Evolutionary conservation across 1,140 invertebrate genomes (phyloP).

Genomic region (Cotesia vestalis): DNA sequence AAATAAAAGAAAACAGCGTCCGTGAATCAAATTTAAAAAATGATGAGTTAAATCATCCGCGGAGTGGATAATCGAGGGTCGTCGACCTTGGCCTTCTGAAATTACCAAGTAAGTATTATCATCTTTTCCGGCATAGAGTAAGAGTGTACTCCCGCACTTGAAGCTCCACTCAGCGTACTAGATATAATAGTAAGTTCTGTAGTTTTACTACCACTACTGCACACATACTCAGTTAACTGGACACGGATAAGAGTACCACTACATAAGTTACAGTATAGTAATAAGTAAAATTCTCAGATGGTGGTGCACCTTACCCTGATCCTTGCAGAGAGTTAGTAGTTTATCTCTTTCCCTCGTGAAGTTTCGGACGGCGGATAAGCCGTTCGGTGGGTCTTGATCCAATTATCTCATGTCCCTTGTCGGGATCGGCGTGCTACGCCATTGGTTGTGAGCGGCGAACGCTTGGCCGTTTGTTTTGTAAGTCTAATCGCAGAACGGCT

Average conservation of each 20-base stretch:
- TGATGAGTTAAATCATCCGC: background rate
- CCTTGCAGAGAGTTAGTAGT: background rate
- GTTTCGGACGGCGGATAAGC: conserved; percentile 34
- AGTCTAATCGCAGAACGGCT: conserved; percentile 65
- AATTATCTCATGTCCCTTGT: conserved; percentile 66
- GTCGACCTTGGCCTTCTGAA: conserved; percentile 45
- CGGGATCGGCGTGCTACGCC: conserved; percentile 61
- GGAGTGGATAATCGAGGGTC: conserved; percentile 37
- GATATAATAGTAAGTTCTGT: too few species aligned
- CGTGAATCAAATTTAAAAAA: background rate
- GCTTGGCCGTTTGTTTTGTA: conserved; percentile 67
- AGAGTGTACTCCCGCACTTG: background rate
- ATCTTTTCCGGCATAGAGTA: background rate
- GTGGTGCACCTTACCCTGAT: conserved; percentile 23
- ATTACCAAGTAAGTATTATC: conserved; percentile 40
- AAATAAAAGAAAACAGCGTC: too few species aligned
- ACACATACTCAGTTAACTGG: too few species aligned
- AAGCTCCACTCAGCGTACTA: background rate
- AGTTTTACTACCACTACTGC: too few species aligned
- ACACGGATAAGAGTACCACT: too few species aligned
- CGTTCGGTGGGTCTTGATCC: conserved; percentile 54
- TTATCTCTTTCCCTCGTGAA: conserved; percentile 28
- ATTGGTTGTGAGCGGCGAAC: conserved; percentile 57
- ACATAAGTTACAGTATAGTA: too few species aligned
- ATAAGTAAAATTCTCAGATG: background rate